Evolutionary conservation across 2,113 vertebrate species (phyloP), one percentile per base, ranked within the genome.

Genomic region (Tragelaphus imberbis): DNA sequence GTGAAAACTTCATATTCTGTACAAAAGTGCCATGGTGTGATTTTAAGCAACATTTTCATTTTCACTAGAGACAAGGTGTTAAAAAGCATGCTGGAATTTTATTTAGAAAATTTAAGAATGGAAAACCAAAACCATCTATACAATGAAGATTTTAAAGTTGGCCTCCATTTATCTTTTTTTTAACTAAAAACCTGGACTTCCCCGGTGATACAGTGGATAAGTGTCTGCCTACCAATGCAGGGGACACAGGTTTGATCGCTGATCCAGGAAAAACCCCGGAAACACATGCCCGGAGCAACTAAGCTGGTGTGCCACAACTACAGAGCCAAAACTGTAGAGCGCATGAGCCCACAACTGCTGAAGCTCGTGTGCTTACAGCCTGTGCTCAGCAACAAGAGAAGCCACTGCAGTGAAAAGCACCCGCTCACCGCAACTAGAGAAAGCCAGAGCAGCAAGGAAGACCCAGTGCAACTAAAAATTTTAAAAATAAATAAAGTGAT

Each of bases 41-140:
- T 96, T 96, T 97, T 93, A 96, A 96, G 93, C 94, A 97, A 90
- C 47, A 95, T 94, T 97, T 96, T 97, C 71, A 97, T 96, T 97
- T 98, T 91, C 92, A 93, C 63, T 27, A 97, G 92, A 89, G 84
- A 91, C 2, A 13, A 96, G 33, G 87, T 96, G 75, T 95, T 97
- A 90, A 96, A 89, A 94, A 96, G 36, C 13, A 75, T 88, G 71
- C 96, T 49, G 65, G 80, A 92, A 33, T 91, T 96, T 91, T 93
- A 92, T 97, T 86, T 97, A 80, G 58, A 95, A 95, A 25, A 75
- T 12, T 97, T 93, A 82, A 91, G 53, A 91, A 53, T 61, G 5
- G 13, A 92, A 93, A 96, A 81, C 10, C 25, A 81, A 89, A 93
- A 30, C 49, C 77, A 71, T 63, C 71, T 92, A 61, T 30, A 94